Base-by-base conservation (phyloP, 2,797 vertebrate genomes). In the Setipinna tenuifilis region DNA sequence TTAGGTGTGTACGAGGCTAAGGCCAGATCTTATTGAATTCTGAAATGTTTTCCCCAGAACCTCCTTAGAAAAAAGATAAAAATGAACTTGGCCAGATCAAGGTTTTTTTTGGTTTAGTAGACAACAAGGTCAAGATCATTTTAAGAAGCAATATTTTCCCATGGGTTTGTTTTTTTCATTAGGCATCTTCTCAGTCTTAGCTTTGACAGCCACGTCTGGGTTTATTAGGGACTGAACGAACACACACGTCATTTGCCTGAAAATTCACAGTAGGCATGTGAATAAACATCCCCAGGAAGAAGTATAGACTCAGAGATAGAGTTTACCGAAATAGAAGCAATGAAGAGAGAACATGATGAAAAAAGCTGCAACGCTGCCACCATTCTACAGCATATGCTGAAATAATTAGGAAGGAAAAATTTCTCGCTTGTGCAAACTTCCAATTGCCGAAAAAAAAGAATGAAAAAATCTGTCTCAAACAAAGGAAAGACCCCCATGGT, bases 401-500 rank as follows among this genome's bases (percentile, higher is more conserved):
- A 95, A 96, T 96, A 96, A 96, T 96, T 96, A 96, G 94, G 93
- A 87, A 87, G 89, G 93, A 89, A 90, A 94, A 94, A 94, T 95
- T 94, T 94, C 94, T 94, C 80, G 92, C 94, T 96, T 93, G 92
- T 94, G 93, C 94, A 95, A 96, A 96, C 95, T 96, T 96, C 93
- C 93, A 94, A 94, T 95, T 93, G 94, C 93, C 93, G 95, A 95
- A 96, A 95, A 93, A 68, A 68, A 62, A 54, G 25, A 68, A 62
- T 62, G 31, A 75, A 93, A 94, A 92, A 93, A 94, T 94, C 92
- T 94, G 91, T 91, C 89, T 92, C 93, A 96, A 95, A 96, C 96
- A 96, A 96, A 96, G 95, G 94, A 94, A 96, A 96, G 95, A 96
- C 95, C 96, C 96, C 96, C 94, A 94, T 90, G 91, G 95, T 94